A percentile compares a stretch with the other conserved stretches of the same genome.
phyloP scores from a whole-genome alignment of 2,888 invertebrate genomes.

The Papilio demoleus region DNA sequence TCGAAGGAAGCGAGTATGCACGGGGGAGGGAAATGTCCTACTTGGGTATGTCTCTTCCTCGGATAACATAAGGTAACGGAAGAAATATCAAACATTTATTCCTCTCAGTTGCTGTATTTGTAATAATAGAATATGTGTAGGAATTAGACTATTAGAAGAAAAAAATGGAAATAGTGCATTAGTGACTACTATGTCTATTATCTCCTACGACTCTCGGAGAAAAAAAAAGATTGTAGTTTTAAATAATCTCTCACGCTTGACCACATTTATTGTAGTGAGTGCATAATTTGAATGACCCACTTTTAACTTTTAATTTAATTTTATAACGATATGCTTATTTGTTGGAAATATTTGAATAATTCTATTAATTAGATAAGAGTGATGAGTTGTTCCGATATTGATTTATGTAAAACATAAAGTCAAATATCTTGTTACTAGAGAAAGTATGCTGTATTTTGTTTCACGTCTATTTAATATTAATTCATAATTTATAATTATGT shows the following conservation, averaged over 20 bases:
- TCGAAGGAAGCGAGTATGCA: no score
- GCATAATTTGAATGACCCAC: background rate
- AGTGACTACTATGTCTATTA: no score
- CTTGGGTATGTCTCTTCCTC: no score
- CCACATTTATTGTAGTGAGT: background rate
- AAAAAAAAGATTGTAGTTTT: no score
- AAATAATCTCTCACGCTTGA: constrained; percentile 15
- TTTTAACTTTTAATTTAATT: constrained; percentile 18
- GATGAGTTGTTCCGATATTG: constrained; percentile 49
- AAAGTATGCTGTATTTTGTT: background rate
- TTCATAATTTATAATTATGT: background rate
- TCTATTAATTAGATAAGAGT: constrained; percentile 29
- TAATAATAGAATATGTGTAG: no score
- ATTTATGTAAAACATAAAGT: constrained; percentile 47
- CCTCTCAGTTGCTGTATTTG: no score
- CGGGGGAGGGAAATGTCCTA: no score
- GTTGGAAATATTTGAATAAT: constrained; percentile 19
- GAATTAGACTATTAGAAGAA: no score
- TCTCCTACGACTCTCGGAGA: no score
- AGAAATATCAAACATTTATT: no score
- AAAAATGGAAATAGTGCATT: no score
- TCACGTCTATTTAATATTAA: background rate
- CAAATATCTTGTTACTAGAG: constrained; percentile 9
- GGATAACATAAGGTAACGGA: no score
- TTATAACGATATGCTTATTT: constrained; percentile 27